Evolutionary conservation across 2,113 vertebrate species (phyloP).

Genomic region (Verasper variegatus): DNA sequence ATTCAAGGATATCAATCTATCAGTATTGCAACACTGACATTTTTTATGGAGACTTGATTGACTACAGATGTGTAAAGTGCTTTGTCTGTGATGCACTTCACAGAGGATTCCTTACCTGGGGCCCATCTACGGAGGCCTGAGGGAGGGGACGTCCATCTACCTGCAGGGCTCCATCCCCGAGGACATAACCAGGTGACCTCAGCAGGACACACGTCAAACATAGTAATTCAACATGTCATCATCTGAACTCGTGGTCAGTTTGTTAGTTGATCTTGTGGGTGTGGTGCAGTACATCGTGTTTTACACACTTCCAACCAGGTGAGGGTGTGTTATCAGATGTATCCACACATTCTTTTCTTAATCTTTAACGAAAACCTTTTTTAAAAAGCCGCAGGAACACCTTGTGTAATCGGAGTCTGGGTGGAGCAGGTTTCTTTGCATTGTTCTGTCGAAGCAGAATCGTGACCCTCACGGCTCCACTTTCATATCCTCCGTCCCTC

Average conservation of each 20-base stretch:
- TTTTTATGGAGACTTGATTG: too few relatives aligned
- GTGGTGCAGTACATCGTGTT: neutral
- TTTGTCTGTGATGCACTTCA: neutral
- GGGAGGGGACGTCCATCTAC: constrained; percentile 82
- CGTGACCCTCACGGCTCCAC: neutral
- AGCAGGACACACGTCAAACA: too few relatives aligned
- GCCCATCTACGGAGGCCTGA: constrained; percentile 84
- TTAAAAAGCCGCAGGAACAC: neutral
- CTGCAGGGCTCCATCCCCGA: constrained; percentile 83
- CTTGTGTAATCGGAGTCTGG: constrained; percentile 29
- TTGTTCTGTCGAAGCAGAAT: too few relatives aligned
- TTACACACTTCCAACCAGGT: neutral
- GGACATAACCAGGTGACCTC: constrained; percentile 79
- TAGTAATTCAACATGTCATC: too few relatives aligned
- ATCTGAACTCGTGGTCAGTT: neutral
- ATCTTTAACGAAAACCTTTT: neutral
- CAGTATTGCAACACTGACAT: too few relatives aligned
- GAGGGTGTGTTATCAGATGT: neutral
- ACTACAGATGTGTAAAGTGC: too few relatives aligned
- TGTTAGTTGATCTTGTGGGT: neutral
- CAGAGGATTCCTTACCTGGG: constrained; percentile 83
- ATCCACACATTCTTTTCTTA: neutral
- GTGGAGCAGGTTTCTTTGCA: constrained; percentile 30
- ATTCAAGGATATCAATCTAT: too few relatives aligned
- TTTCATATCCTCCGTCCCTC: constrained; percentile 11